Evolutionary conservation across 2,113 vertebrate species (phyloP), one percentile per base, ranked within the genome.

Genomic region (Neotragus moschatus): DNA sequence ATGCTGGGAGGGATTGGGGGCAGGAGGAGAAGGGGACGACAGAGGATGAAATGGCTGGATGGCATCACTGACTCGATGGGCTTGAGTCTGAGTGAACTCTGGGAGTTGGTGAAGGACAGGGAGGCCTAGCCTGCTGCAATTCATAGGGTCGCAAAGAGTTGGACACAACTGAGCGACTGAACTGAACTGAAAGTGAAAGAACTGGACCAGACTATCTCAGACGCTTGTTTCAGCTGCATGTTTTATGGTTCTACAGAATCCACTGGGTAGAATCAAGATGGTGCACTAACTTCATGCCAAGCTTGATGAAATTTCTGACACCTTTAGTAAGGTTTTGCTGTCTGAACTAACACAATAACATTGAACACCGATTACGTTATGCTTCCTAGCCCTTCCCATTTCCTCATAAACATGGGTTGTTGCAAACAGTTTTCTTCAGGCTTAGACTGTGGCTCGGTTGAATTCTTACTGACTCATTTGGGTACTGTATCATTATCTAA

Each of bases 401-500:
- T 92, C 49, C 55, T 94, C 47, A 94, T 94, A 93, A 93, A 85
- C 66, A 39, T n/a, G 75, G 47, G 7, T 80, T 91, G 26, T 92
- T 87, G 8, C 43, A 97, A 93, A 96, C n/a, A 96, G 16, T 80
- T 95, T 93, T 90, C 75, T 30, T 84, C 39, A 88, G 28, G 36
- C 93, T 96, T 77, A 90, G 53, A 58, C 43, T 88, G 16, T 58
- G 51, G 39, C 85, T 96, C 73, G 28, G 84, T 87, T 97, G 90
- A 94, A 92, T 95, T 92, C 84, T 94, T 95, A 94, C 53, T 90
- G 79, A 96, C 90, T 97, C 80, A 97, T 94, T 96, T 97, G 77
- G 85, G 61, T 90, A 77, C 92, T 60, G 5, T 96, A 85, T 97
- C 84, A 97, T 97, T 97, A 97, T 73, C 84, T 96, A 97, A 97